These are phyloP conservation scores for Suncus etruscus DNA, from an alignment of 2,113 vertebrate species.

Conservation along the genomic window DNA sequence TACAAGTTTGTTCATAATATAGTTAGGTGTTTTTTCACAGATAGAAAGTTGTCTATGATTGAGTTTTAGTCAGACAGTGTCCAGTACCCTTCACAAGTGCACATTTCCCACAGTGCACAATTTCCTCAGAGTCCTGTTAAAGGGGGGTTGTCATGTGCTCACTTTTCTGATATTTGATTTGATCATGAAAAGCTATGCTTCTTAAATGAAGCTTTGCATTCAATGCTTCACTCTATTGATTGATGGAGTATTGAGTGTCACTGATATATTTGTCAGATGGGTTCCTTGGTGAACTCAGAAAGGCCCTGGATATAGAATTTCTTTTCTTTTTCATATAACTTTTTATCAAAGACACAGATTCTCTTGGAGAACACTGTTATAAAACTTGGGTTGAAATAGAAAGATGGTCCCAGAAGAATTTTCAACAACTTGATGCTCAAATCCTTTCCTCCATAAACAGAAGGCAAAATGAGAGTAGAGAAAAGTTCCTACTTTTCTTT, in stretches of 20 bases:
- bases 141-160: background rate
- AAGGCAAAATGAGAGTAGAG: conserved; percentile 29
- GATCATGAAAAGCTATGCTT: background rate
- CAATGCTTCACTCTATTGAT: background rate
- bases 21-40: too few species aligned
- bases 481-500: background rate
- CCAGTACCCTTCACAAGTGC: too few species aligned
- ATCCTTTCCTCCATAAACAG: background rate
- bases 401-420: background rate
- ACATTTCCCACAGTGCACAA: too few species aligned
- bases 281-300: background rate
- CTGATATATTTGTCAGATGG: background rate
- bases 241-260: background rate
- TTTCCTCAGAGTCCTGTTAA: too few species aligned
- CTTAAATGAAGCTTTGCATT: background rate
- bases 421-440: background rate
- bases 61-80: too few species aligned
- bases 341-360: background rate
- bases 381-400: background rate
- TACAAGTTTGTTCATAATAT: too few species aligned
- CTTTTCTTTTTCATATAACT: conserved; percentile 24
- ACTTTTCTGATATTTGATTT: background rate
- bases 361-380: background rate
- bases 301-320: too few species aligned
- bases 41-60: too few species aligned